Base-by-base conservation (phyloP, 2,797 vertebrate genomes). In the Cyclopterus lumpus region DNA sequence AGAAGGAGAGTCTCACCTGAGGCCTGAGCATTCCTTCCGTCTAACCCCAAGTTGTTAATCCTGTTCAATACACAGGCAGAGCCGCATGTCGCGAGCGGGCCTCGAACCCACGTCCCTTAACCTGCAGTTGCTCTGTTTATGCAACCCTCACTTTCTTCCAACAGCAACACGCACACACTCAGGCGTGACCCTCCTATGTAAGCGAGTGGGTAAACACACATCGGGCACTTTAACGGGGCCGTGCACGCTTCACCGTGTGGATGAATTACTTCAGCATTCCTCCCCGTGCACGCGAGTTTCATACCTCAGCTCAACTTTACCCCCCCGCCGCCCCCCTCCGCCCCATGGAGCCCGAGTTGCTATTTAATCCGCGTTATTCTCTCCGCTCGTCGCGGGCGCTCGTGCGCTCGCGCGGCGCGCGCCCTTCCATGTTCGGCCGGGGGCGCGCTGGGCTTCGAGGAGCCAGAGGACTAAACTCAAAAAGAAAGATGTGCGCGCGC, bases 231-330 rank as follows among this genome's bases (percentile, higher is more conserved):
- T 5, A 57, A 75, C 20, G 44, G 15, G 3, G 53, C 34, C 57
- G 8, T 79, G 61, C 32, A 20, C 32, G 46, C 28, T 77, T 75
- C 8, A n/a, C 54, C 14, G 0, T n/a, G 60, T n/a, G 73, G 24
- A 59, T 6, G 51, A 71, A 64, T 62, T 16, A 62, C 60, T 86
- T 79, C 65, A 69, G 44, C 86, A 88, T 91, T 93, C 79, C 88
- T 87, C 71, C 71, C 86, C 68, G 77, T 87, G 85, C 79, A 81
- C 78, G 81, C 72, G 89, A 92, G 70, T 92, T 93, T 91, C 92
- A 83, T 94, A 93, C 94, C 93, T 94, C 85, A 68, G 82, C 90
- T 90, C 87, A 95, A 95, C 94, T 95, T 94, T 94, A 90, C 91
- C 87, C 93, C 91, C 32, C 32, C 7, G 4, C 34, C 34, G n/a